These are phyloP conservation scores for Larimichthys polyactis DNA, from an alignment of 2,113 vertebrate species.

Conservation along the genomic window DNA sequence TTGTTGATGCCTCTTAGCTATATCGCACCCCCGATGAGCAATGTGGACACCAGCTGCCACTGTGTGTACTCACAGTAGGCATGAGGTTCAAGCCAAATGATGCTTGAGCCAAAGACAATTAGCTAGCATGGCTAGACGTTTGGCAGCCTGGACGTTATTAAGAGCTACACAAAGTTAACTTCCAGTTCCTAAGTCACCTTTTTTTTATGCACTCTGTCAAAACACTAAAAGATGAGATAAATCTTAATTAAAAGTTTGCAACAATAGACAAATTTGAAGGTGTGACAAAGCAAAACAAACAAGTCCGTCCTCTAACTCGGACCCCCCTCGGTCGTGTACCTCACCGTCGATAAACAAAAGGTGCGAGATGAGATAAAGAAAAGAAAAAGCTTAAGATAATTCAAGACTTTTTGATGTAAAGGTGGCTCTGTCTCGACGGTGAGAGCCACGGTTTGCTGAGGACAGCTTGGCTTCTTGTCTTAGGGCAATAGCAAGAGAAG, in stretches of 20 bases:
- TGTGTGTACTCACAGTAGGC: constrained; percentile 59
- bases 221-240: constrained; percentile 30
- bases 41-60: constrained; percentile 67
- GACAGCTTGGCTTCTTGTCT: constrained; percentile 76
- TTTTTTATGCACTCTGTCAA: constrained; percentile 33
- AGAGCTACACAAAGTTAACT: constrained; percentile 57
- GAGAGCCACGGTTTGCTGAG: constrained; percentile 29
- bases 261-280: constrained; percentile 46
- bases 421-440: constrained; percentile 59
- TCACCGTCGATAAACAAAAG: constrained; percentile 53
- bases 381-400: constrained; percentile 34
- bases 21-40: constrained; percentile 56
- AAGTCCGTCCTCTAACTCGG: constrained; percentile 49
- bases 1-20: constrained; percentile 61
- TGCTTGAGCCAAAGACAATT: constrained; percentile 68
- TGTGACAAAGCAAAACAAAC: constrained; percentile 51
- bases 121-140: constrained; percentile 54
- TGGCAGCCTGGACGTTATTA: constrained; percentile 47
- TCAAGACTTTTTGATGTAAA: constrained; percentile 55
- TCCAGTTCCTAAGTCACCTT: constrained; percentile 48
- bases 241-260: constrained; percentile 49
- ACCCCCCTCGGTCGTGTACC: constrained; percentile 42
- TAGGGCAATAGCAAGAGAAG: constrained; percentile 71
- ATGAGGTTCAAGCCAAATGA: constrained; percentile 58
- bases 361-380: constrained; percentile 36